Conservation (phyloP, 2,888 invertebrate genomes). For the Spicauda simplicius region DNA sequence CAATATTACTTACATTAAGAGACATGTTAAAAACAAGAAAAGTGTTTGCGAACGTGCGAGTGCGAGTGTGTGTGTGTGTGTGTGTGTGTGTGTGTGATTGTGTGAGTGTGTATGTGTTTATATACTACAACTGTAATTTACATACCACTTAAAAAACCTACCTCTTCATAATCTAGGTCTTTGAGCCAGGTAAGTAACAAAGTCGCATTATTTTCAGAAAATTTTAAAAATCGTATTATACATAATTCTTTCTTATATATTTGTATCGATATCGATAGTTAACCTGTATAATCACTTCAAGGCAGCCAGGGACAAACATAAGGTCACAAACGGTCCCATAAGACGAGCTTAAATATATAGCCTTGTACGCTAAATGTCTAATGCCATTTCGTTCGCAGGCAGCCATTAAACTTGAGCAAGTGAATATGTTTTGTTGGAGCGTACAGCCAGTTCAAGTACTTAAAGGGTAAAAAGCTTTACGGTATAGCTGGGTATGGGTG, state of each 20-base stretch:
- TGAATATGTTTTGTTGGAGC: conserved; percentile 44
- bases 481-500: neutral
- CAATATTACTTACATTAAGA: no score
- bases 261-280: conserved; percentile 1
- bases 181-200: no score
- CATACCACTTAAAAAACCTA: no score
- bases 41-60: no score
- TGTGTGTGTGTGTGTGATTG: no score
- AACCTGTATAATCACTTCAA: conserved; percentile 5
- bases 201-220: no score
- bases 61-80: no score
- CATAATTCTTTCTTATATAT: neutral
- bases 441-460: neutral
- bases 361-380: conserved; percentile 78
- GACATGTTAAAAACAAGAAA: no score
- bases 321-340: conserved; percentile 78
- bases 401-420: conserved; percentile 50
- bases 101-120: no score
- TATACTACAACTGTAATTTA: no score
- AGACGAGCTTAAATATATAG: conserved; percentile 76
- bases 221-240: no score
- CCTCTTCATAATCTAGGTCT: no score
- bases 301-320: conserved; percentile 63
- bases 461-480: neutral
- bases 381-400: conserved; percentile 74